Conservation (phyloP, 2,113 vertebrate genomes). For the Todiramphus chloris region DNA sequence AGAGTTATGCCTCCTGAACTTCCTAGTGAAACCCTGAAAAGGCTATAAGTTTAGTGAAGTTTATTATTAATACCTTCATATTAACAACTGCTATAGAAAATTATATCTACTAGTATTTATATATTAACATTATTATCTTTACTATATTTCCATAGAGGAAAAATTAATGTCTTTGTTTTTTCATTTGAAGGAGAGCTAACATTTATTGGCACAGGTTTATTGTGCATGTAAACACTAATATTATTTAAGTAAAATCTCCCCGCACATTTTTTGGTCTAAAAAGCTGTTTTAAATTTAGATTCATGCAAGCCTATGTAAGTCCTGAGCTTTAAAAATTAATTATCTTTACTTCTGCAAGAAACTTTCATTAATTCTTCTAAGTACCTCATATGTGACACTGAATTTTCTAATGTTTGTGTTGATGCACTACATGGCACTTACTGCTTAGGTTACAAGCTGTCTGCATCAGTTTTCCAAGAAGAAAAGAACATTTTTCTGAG, state of each 20-base stretch:
- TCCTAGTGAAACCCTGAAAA: not conserved
- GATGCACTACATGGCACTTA: not conserved
- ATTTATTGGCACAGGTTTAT: not conserved
- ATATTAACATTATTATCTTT: not conserved
- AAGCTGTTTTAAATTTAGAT: not conserved
- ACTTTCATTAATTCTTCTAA: not conserved
- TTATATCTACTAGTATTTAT: not conserved
- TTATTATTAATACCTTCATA: not conserved
- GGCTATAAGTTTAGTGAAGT: not conserved
- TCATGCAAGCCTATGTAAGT: not conserved
- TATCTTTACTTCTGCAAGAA: not conserved
- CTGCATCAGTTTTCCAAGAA: not conserved
- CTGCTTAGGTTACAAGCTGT: not conserved
- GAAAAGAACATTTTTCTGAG: not conserved
- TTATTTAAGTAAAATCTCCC: not conserved
- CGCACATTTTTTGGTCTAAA: not conserved
- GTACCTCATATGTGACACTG: not conserved
- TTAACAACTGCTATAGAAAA: not conserved
- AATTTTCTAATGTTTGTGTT: not conserved
- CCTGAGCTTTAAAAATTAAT: not conserved
- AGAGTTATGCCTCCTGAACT: not conserved
- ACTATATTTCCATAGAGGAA: not conserved
- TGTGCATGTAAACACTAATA: not conserved
- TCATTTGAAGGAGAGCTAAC: not conserved
- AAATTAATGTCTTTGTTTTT: not conserved